Evolutionary conservation across 2,888 invertebrate species (phyloP), one percentile per base, ranked within the genome.

Genomic region (Harmothoe impar): DNA sequence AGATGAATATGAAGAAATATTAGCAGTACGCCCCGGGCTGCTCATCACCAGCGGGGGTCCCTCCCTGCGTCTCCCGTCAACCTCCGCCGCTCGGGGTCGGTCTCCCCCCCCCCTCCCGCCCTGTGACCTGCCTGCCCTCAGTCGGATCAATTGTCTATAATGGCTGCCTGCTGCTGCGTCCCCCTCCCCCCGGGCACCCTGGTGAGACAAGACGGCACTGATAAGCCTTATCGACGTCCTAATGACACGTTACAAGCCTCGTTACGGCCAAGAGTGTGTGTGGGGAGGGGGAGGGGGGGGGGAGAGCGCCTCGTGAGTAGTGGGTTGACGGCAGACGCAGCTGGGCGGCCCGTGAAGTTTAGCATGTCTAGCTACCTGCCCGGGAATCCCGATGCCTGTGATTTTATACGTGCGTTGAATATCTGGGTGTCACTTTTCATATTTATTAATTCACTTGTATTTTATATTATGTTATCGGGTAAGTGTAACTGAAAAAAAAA

Each of bases 201-300:
- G 29, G 31, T 72, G 72, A 72, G 72, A 72, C 72, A 72, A 72
- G 72, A 12, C 29, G 29, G 15, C 1, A 25, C 72, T 72, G 72
- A 72, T 72, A 72, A 72, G 72, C 29, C 72, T 72, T 72, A 72
- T 72, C 72, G 72, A 72, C 72, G 72, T 7, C 29, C 20, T 72
- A 72, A 72, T 29, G 72, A 72, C 72, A 25, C 25, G 72, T 72
- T 72, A 72, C 31, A 29, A 7, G 29, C 3, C 29, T 72, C 72
- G 31, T 72, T 72, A 68, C n/a, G n/a, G n/a, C n/a, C n/a, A n/a
- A n/a, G n/a, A 62, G 62, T 62, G 3, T 20, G 62, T 3, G 5
- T 10, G 25, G 62, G 62, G 62, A 3, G 1, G 72, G 29, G 72
- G 1, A 1, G n/a, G 72, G 72, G 23, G 20, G 23, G 72, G 72